These are phyloP conservation scores for Pocillopora verrucosa DNA, from an alignment of 64 coral and sea anemone species.

Conservation along the genomic window DNA sequence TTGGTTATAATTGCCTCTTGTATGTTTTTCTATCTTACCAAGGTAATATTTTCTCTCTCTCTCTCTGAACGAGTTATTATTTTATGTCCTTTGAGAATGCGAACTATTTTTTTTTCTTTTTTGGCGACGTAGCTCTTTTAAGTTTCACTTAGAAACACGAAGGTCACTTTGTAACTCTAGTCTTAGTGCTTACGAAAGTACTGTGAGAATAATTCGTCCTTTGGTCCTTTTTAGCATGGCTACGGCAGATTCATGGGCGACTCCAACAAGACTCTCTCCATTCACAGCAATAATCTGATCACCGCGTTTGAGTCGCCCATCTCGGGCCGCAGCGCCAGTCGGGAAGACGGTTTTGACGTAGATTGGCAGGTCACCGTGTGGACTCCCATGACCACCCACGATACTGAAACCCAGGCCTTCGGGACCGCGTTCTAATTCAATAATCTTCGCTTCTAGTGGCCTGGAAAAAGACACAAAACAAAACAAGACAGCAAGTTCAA, in stretches of 20 bases:
- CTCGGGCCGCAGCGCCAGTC: conserved; percentile 93
- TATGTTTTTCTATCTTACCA: too few species aligned
- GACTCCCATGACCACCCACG: conserved; percentile 95
- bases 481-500: background rate
- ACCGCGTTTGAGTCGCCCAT: conserved; percentile 87
- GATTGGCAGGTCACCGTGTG: conserved; percentile 97
- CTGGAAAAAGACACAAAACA: conserved; percentile 25
- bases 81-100: too few species aligned
- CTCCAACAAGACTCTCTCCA: conserved; percentile 88
- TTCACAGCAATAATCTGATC: conserved; percentile 97
- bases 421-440: conserved; percentile 95
- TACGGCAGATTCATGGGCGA: conserved; percentile 82
- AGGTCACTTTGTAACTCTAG: background rate
- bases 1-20: too few species aligned
- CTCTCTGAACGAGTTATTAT: too few species aligned
- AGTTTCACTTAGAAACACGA: too few species aligned
- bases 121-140: too few species aligned
- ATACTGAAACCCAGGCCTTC: conserved; percentile 99
- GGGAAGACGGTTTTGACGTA: conserved; percentile 99
- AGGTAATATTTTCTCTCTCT: too few species aligned
- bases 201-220: conserved; percentile 87
- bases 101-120: too few species aligned
- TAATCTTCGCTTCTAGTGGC: conserved; percentile 88
- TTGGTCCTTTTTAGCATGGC: conserved; percentile 88
- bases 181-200: conserved; percentile 46